phyloP scores from a whole-genome alignment of 2,888 invertebrate species.

The Cordilura impudica region DNA sequence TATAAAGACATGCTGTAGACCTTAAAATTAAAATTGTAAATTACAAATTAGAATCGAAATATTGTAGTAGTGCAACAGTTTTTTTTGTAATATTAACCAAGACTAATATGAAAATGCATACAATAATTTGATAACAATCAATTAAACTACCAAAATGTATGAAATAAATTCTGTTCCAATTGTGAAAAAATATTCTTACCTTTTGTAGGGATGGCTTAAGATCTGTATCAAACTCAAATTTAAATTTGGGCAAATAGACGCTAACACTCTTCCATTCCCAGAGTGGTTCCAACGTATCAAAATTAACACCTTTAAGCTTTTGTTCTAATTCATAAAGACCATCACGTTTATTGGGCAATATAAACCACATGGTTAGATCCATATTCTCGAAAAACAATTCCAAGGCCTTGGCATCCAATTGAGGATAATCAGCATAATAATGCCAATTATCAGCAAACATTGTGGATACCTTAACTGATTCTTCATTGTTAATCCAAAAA shows the following conservation, averaged over 20 bases:
- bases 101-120: too few relatives aligned
- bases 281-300: slow-evolving; percentile 79
- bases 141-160: too few relatives aligned
- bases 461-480: slow-evolving; percentile 81
- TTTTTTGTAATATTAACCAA: too few relatives aligned
- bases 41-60: too few relatives aligned
- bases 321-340: slow-evolving; percentile 83
- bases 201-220: slow-evolving; percentile 82
- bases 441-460: slow-evolving; percentile 82
- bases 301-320: slow-evolving; percentile 81
- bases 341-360: slow-evolving; percentile 85
- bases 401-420: slow-evolving; percentile 81
- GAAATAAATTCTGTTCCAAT: too few relatives aligned
- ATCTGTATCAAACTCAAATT: slow-evolving; percentile 86
- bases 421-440: slow-evolving; percentile 79
- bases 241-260: slow-evolving; percentile 88
- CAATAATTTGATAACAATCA: too few relatives aligned
- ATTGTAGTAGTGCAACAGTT: too few relatives aligned
- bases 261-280: slow-evolving; percentile 80
- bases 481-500: slow-evolving; percentile 82
- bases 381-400: slow-evolving; percentile 86
- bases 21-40: too few relatives aligned
- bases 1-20: too few relatives aligned
- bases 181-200: slow-evolving; percentile 79
- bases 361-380: slow-evolving; percentile 86